These are phyloP conservation scores for Brachionus koreanus DNA, from an alignment of 1,140 invertebrate species.

Conservation along the genomic window DNA sequence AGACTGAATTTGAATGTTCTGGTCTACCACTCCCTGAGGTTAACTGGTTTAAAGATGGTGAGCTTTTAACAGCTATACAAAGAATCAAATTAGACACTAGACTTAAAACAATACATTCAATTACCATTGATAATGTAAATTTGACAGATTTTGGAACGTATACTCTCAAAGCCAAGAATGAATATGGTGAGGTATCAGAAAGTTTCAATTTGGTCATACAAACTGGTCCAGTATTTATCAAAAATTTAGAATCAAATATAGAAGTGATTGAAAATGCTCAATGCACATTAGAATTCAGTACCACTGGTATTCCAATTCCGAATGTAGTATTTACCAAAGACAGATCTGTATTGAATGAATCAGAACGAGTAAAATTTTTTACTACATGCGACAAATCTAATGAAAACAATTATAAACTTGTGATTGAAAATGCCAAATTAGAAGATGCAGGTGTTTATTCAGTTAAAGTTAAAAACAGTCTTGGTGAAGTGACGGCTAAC, in stretches of 20 bases:
- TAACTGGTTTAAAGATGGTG: constrained; percentile 10
- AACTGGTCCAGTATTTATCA: background rate
- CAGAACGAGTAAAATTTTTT: background rate
- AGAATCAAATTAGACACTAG: constrained; percentile 9
- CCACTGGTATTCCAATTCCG: constrained; percentile 18
- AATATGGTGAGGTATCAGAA: constrained; percentile 64
- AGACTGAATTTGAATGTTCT: constrained; percentile 18
- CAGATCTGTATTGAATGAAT: background rate
- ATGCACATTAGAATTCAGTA: background rate
- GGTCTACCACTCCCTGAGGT: background rate
- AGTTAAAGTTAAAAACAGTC: background rate
- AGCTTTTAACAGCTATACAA: background rate
- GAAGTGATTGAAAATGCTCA: constrained; percentile 17
- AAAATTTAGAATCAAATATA: background rate
- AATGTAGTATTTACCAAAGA: background rate
- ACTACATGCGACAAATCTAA: constrained; percentile 47
- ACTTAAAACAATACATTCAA: constrained; percentile 37
- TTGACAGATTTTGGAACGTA: constrained; percentile 78
- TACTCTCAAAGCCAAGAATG: constrained; percentile 74
- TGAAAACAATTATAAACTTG: constrained; percentile 55
- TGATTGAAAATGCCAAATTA: background rate
- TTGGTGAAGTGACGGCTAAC: constrained; percentile 11
- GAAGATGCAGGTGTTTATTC: constrained; percentile 22
- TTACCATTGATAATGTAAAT: constrained; percentile 72
- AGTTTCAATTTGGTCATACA: background rate